Evolutionary conservation across 2,113 vertebrate species (phyloP).

Genomic region (Pelusios castaneus): DNA sequence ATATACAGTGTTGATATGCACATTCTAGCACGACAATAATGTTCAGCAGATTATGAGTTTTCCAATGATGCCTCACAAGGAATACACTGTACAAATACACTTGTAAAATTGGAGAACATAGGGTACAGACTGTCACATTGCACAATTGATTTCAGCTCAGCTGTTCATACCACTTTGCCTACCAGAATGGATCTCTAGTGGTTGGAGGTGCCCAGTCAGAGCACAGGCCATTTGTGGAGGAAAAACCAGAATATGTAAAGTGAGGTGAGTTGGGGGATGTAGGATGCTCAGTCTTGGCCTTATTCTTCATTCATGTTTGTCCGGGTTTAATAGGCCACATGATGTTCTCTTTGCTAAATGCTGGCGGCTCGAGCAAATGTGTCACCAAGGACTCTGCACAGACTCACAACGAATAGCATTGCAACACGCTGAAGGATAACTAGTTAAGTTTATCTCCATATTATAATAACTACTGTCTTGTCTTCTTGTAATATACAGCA

Average conservation of each 20-base stretch:
- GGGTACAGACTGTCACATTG: not conserved
- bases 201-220: not conserved
- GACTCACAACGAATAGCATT: accelerated
- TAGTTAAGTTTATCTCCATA: not conserved
- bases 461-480: not conserved
- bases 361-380: not conserved
- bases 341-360: not conserved
- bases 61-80: too few relatives aligned
- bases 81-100: too few relatives aligned
- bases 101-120: too few relatives aligned
- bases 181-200: not conserved
- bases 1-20: too few relatives aligned
- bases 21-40: too few relatives aligned
- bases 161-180: not conserved
- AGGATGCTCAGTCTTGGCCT: not conserved
- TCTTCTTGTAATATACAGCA: not conserved
- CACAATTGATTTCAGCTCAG: not conserved
- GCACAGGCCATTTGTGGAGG: not conserved
- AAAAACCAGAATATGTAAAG: not conserved
- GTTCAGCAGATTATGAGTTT: too few relatives aligned
- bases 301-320: accelerated
- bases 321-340: accelerated
- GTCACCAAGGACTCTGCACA: not conserved
- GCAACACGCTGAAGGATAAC: not conserved
- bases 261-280: not conserved